A percentile compares a stretch with the other conserved stretches of the same genome.
Conservation (phyloP, 2,888 invertebrate species). For the Sphaerophoria rueppellii region DNA sequence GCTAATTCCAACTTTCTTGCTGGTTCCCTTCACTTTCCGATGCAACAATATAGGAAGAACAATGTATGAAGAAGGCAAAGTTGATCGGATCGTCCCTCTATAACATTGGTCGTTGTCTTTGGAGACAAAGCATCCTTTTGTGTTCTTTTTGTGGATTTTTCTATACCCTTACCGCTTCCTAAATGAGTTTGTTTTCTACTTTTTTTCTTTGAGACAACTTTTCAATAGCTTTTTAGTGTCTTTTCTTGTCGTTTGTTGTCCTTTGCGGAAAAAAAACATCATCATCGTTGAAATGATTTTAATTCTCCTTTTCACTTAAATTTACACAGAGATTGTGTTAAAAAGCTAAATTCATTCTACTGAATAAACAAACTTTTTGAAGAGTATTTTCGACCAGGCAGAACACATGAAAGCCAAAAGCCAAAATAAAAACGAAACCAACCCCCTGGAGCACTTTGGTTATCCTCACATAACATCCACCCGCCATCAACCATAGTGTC, state of each 20-base stretch:
- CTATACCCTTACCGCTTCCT: constrained; percentile 11
- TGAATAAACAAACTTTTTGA: constrained; percentile 28
- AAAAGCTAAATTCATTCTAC: constrained; percentile 19
- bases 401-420: not conserved
- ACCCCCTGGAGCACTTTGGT: not conserved
- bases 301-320: constrained; percentile 6
- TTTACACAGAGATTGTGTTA: constrained; percentile 30
- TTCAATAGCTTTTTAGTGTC: constrained; percentile 39
- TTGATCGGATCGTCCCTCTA: constrained; percentile 23
- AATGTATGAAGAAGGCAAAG: constrained; percentile 2
- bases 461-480: not conserved
- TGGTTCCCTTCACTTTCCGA: constrained; percentile 12
- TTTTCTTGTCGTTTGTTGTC: constrained; percentile 13
- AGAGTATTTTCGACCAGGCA: not conserved
- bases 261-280: constrained; percentile 16
- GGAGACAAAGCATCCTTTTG: constrained; percentile 29
- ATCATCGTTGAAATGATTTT: constrained; percentile 44
- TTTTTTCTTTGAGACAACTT: constrained; percentile 34
- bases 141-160: constrained; percentile 27
- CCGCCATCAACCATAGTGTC: not conserved
- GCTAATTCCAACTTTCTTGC: constrained; percentile 39
- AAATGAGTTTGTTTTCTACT: constrained; percentile 26
- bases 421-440: not conserved
- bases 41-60: not conserved
- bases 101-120: not conserved